A percentile compares a stretch with the other conserved stretches of the same genome.
Conservation (phyloP, 2,797 vertebrate genomes). For the Streptopelia turtur region DNA sequence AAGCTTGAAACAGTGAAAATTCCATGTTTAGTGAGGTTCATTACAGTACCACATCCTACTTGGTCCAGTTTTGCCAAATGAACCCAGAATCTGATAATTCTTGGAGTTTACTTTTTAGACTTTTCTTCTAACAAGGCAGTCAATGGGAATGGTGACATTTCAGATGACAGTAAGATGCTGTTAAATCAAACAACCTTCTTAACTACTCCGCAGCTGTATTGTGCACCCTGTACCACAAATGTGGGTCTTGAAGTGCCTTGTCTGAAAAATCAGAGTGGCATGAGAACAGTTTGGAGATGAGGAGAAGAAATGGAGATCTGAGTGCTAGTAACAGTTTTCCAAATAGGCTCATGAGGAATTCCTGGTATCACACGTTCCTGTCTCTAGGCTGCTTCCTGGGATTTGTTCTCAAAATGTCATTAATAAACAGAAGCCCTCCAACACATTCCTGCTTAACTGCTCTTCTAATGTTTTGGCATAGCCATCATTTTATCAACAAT, state of each 20-base stretch:
- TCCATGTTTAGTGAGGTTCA: not conserved
- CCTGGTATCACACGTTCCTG: not conserved
- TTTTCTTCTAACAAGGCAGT: not conserved
- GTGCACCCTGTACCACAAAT: accelerated
- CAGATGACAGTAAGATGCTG: not conserved
- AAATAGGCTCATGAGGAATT: not conserved
- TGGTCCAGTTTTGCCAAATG: not conserved
- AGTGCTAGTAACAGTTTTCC: not conserved
- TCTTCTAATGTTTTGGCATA: not conserved
- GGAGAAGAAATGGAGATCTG: not conserved
- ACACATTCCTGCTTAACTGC: not conserved
- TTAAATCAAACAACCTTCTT: not conserved
- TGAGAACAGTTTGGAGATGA: not conserved
- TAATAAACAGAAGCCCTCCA: not conserved
- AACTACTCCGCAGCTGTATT: not conserved
- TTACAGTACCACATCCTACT: not conserved
- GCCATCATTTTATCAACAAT: not conserved
- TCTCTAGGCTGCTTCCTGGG: not conserved
- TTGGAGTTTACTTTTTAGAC: not conserved
- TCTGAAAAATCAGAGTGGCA: not conserved
- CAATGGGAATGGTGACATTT: not conserved
- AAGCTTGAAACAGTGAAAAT: not conserved
- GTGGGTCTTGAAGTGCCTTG: not conserved
- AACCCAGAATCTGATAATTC: not conserved
- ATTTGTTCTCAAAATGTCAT: not conserved